A percentile compares a stretch with the other conserved stretches of the same genome.
phyloP scores from a whole-genome alignment of 2,888 invertebrate species.

The Hartigia nigra region DNA sequence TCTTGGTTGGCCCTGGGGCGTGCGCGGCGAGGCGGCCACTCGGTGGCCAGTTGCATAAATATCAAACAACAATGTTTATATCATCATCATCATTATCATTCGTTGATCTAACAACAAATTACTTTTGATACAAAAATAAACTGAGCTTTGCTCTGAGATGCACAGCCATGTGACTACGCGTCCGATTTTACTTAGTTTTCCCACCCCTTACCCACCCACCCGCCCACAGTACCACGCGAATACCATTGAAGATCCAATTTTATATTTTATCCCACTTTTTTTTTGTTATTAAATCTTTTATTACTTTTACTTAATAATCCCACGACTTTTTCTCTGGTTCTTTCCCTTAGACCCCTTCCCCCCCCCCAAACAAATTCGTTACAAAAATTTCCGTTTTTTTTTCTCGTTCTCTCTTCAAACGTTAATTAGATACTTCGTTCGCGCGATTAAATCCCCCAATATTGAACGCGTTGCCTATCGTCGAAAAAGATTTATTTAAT shows the following conservation, averaged over 20 bases:
- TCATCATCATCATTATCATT: constrained; percentile 38
- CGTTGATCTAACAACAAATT: constrained; percentile 60
- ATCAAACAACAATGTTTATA: constrained; percentile 57
- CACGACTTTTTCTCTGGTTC: neutral
- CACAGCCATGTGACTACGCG: constrained; percentile 65
- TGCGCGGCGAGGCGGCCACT: constrained; percentile 49
- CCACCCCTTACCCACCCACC: neutral
- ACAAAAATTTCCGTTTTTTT: neutral
- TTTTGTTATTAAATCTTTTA: neutral
- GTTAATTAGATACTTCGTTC: neutral
- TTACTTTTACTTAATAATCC: neutral
- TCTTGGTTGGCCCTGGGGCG: constrained; percentile 11
- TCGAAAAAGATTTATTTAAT: neutral
- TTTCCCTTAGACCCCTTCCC: too few species aligned
- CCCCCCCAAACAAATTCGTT: neutral
- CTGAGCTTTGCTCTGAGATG: constrained; percentile 62
- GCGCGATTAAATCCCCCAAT: neutral
- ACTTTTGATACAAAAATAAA: constrained; percentile 64
- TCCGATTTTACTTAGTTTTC: constrained; percentile 31
- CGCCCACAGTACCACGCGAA: neutral
- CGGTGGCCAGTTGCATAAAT: constrained; percentile 62
- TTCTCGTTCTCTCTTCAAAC: neutral
- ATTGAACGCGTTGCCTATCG: neutral
- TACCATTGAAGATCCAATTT: neutral
- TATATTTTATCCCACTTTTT: neutral